Percentiles rank a stretch among this genome's conserved stretches.
Evolutionary conservation across 2,888 invertebrate genomes (phyloP).

Genomic region (Drosophila siamana): DNA sequence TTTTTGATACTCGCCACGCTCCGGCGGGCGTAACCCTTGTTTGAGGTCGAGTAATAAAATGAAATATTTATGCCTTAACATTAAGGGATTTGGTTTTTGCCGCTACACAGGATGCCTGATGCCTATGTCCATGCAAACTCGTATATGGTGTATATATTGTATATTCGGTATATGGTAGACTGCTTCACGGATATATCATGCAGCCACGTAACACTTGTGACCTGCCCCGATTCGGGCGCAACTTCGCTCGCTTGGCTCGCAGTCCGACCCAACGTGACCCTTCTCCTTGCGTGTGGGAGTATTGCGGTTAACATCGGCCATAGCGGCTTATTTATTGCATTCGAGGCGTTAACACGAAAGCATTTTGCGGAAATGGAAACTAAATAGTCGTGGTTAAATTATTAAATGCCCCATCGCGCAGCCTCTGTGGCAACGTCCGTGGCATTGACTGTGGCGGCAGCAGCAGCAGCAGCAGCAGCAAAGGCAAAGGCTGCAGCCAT

Average conservation of each 20-base stretch:
- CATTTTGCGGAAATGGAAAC: conserved; percentile 76
- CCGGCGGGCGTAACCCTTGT: conserved; percentile 62
- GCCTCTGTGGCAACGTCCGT: conserved; percentile 15
- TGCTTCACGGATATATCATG: conserved; percentile 43
- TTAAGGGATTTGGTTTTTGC: conserved; percentile 75
- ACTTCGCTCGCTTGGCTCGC: neutral
- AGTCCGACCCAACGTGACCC: neutral
- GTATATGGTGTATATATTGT: conserved; percentile 27
- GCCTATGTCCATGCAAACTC: conserved; percentile 23
- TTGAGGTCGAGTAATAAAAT: conserved; percentile 78
- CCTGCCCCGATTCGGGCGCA: conserved; percentile 15
- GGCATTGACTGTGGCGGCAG: no score
- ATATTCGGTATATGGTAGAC: conserved; percentile 9
- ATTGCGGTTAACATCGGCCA: conserved; percentile 60
- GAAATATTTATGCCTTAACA: conserved; percentile 77
- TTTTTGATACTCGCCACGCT: conserved; percentile 52
- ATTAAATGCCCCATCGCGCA: conserved; percentile 65
- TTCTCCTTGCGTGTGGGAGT: conserved; percentile 40
- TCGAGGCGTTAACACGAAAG: conserved; percentile 73
- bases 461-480: no score
- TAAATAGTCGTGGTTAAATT: conserved; percentile 79
- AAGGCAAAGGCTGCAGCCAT: conserved; percentile 31
- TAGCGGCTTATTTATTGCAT: conserved; percentile 69
- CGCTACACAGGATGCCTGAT: conserved; percentile 13
- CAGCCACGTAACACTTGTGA: conserved; percentile 40